Conservation (phyloP, 2,888 invertebrate genomes). For the Oithona nana region DNA sequence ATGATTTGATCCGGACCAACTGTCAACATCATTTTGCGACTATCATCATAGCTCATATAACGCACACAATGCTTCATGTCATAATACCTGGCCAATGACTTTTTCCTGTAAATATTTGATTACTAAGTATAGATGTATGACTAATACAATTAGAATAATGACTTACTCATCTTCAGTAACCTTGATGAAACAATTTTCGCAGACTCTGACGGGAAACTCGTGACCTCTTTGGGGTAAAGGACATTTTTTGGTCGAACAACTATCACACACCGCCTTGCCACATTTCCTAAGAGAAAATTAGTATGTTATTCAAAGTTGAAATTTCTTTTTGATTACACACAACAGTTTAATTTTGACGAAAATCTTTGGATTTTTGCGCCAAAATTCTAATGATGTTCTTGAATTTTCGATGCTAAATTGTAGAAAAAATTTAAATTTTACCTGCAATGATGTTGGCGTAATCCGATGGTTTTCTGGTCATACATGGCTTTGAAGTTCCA, state of each 20-base stretch:
- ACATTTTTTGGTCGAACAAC: conserved; percentile 68
- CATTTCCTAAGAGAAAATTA: conserved; percentile 37
- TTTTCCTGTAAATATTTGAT: conserved; percentile 48
- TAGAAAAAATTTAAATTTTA: conserved; percentile 8
- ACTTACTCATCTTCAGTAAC: conserved; percentile 39
- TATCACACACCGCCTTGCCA: conserved; percentile 84
- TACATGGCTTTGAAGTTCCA: conserved; percentile 99
- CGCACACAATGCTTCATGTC: conserved; percentile 82
- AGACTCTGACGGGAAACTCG: conserved; percentile 90
- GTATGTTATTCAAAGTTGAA: conserved; percentile 12
- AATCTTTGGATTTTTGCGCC: conserved; percentile 12
- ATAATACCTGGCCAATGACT: conserved; percentile 80
- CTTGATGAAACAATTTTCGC: conserved; percentile 68
- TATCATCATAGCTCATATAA: conserved; percentile 71
- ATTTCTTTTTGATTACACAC: not conserved
- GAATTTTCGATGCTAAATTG: not conserved
- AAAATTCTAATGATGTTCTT: not conserved
- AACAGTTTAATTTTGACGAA: not conserved
- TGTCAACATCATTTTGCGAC: conserved; percentile 65
- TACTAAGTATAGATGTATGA: not conserved
- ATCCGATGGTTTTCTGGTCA: conserved; percentile 79
- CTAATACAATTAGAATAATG: not conserved
- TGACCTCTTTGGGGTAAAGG: conserved; percentile 91
- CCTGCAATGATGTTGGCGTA: conserved; percentile 75
- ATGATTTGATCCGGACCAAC: conserved; percentile 88